A percentile compares a stretch with the other conserved stretches of the same genome.
phyloP scores from a whole-genome alignment of 2,888 invertebrate genomes.

The Papilio protenor region DNA sequence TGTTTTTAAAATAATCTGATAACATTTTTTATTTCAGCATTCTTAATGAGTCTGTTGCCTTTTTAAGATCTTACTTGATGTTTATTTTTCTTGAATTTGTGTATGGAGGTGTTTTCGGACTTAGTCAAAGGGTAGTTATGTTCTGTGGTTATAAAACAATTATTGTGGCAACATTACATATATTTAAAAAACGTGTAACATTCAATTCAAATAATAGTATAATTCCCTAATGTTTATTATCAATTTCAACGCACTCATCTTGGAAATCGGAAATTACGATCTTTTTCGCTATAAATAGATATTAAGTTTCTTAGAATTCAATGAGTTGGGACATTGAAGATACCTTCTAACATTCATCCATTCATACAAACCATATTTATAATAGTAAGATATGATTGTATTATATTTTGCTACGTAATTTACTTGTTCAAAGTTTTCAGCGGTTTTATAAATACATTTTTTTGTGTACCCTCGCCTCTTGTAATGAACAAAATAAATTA shows the following conservation, averaged over 20 bases:
- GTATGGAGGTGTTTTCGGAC: neutral
- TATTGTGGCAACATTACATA: neutral
- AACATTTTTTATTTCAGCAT: neutral
- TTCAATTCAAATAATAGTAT: neutral
- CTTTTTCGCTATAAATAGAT: neutral
- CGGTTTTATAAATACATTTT: conserved; percentile 42
- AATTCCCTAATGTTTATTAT: neutral
- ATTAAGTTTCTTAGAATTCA: neutral
- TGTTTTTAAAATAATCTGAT: neutral
- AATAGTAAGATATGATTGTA: neutral
- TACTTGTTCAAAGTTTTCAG: conserved; percentile 1
- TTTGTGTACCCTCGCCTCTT: conserved; percentile 18
- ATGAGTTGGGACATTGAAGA: too few relatives aligned
- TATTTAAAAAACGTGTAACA: neutral
- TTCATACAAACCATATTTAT: too few relatives aligned
- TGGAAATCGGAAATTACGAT: neutral
- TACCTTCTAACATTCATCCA: too few relatives aligned
- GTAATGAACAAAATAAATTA: conserved; percentile 35
- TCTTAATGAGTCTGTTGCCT: neutral
- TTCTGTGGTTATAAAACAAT: neutral
- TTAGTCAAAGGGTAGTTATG: neutral
- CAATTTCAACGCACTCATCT: neutral
- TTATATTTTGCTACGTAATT: neutral
- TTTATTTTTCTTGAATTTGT: neutral
- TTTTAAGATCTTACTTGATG: neutral